A percentile compares a stretch with the other conserved stretches of the same genome.
phyloP scores from a whole-genome alignment of 2,113 vertebrate genomes.

The Himantopus leucocephalus region DNA sequence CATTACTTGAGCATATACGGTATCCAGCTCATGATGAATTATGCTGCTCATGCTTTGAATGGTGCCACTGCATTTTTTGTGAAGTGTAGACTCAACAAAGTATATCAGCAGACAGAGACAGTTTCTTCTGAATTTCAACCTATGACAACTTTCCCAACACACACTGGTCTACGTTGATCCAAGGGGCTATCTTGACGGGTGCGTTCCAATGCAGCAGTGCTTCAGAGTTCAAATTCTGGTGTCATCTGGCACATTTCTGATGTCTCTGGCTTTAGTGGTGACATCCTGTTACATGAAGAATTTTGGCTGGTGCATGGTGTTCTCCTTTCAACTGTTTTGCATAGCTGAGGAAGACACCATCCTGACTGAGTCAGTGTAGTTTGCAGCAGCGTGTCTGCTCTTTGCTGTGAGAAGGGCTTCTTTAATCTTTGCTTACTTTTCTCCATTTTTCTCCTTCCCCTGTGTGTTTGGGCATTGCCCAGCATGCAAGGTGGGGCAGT shows the following conservation, averaged over 20 bases:
- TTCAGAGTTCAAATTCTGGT: constrained; percentile 25
- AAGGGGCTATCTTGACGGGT: background rate
- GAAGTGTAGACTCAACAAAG: constrained; percentile 57
- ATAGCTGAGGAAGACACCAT: constrained; percentile 44
- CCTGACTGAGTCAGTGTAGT: background rate
- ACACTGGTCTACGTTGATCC: background rate
- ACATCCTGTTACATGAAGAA: constrained; percentile 33
- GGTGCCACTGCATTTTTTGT: constrained; percentile 50
- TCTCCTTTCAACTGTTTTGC: constrained; percentile 38
- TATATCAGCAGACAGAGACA: background rate
- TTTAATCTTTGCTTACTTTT: background rate
- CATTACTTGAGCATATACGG: background rate
- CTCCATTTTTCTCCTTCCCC: background rate
- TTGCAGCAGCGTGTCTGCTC: background rate
- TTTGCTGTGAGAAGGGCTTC: background rate
- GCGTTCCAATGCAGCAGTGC: background rate
- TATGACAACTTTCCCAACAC: background rate
- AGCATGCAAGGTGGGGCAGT: background rate
- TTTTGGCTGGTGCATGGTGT: constrained; percentile 56
- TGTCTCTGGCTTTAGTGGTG: constrained; percentile 26
- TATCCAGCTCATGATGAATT: background rate
- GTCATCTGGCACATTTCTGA: constrained; percentile 42
- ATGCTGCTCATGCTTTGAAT: background rate
- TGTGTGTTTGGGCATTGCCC: background rate
- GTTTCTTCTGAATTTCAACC: constrained; percentile 45